Base-by-base conservation (phyloP, 2,888 invertebrate species). In the Erynnis tages region DNA sequence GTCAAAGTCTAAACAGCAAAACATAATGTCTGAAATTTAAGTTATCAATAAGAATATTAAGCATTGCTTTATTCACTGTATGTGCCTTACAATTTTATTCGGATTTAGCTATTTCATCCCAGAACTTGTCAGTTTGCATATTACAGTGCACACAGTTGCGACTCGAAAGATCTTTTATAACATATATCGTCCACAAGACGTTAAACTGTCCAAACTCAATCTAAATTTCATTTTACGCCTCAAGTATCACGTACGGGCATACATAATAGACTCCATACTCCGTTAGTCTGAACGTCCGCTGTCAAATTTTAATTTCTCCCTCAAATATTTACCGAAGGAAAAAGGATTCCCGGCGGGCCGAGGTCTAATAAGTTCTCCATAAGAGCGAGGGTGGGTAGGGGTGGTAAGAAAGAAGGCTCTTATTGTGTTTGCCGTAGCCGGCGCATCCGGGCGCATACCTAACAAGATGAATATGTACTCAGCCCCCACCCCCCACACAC, bases 251-350 rank as follows among this genome's bases (percentile, higher is more conserved):
- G 82, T 81, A 76, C 79, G 80, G 60, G 80, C 80, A 83, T 82
- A 85, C 70, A 86, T 80, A 81, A 80, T 79, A 76, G 78, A 75
- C 76, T 76, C 63, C 65, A 69, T 64, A 77, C 79, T 79, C 72
- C 78, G 77, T 75, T 52, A 44, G 43, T 52, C 19, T 11, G 71
- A 82, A 75, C 85, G 83, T 79, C 79, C 84, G 87, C 86, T 87
- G 88, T 89, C 88, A 88, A 89, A 88, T 89, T 89, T 89, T 89
- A 89, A 88, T 89, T 89, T 88, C 89, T 88, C 82, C 78, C 82
- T 89, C 89, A 89, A 89, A 89, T 88, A 89, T 89, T 89, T 89
- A 85, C 88, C 83, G 82, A 82, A 83, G 87, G 88, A 88, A 88
- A 89, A 89, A 88, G 89, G 89, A 88, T 89, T 88, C 88, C 86